These are phyloP conservation scores for Xestoiulus laeticollis DNA, from an alignment of 2,888 invertebrate genomes.

Conservation along the genomic window DNA sequence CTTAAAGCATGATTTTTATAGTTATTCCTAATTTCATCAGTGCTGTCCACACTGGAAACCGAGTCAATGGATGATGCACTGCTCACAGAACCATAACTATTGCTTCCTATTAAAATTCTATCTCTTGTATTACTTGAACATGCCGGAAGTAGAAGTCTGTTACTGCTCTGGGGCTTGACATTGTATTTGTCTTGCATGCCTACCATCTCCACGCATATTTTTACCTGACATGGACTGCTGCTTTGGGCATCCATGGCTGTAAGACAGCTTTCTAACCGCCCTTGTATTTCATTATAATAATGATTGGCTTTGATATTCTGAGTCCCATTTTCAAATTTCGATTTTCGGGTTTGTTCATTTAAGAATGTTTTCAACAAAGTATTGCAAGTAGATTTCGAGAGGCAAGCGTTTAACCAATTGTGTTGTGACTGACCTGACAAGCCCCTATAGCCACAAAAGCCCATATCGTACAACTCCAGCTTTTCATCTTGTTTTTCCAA, in stretches of 20 bases:
- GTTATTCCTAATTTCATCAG: background rate
- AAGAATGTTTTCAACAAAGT: background rate
- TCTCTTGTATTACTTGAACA: background rate
- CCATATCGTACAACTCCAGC: conserved; percentile 77
- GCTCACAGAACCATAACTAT: background rate
- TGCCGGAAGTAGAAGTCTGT: background rate
- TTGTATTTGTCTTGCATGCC: background rate
- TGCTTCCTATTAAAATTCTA: background rate
- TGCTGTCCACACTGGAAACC: background rate
- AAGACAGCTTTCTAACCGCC: background rate
- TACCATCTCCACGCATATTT: conserved; percentile 9
- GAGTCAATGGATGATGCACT: background rate
- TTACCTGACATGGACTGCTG: background rate
- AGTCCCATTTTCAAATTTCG: background rate
- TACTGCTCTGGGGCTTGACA: background rate
- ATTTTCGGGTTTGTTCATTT: background rate
- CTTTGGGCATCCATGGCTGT: background rate
- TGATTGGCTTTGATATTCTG: background rate
- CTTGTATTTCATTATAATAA: background rate
- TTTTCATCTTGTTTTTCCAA: conserved; percentile 78
- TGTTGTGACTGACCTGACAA: conserved; percentile 71
- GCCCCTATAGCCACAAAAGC: conserved; percentile 79
- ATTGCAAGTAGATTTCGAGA: background rate
- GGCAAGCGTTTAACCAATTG: background rate
- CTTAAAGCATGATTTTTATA: background rate